phyloP scores from a whole-genome alignment of 2,113 vertebrate genomes.

The Cyprinodon tularosa region DNA sequence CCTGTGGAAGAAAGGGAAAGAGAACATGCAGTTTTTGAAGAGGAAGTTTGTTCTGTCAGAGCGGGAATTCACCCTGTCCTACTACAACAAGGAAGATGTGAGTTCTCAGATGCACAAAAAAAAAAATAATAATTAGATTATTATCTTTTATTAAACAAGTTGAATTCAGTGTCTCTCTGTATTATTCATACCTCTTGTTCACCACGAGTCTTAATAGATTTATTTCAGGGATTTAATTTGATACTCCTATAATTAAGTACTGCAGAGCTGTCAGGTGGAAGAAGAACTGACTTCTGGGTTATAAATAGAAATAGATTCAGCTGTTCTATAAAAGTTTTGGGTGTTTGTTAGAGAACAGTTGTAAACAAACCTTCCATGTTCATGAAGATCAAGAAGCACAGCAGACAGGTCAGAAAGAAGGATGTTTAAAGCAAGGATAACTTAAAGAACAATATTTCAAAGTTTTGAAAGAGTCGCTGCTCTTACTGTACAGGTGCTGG shows the following conservation, averaged over 20 bases:
- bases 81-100: conserved; percentile 81
- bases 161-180: background rate
- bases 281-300: background rate
- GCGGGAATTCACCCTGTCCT: conserved; percentile 76
- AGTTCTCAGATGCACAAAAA: conserved; percentile 28
- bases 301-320: background rate
- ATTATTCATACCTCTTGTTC: background rate
- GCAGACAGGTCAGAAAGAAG: background rate
- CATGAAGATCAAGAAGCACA: background rate
- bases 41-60: conserved; percentile 81
- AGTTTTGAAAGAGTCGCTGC: background rate
- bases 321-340: no score
- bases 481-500: no score
- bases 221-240: background rate
- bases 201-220: background rate
- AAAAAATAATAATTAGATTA: background rate
- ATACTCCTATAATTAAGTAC: background rate
- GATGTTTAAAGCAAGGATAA: background rate
- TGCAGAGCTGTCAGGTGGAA: background rate
- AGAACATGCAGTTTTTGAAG: conserved; percentile 76
- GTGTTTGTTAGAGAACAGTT: no score
- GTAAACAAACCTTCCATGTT: background rate
- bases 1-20: conserved; percentile 82
- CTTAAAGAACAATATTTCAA: background rate
- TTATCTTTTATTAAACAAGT: background rate